phyloP scores from a whole-genome alignment of 2,888 invertebrate species.

The Drosophila barbarae region DNA sequence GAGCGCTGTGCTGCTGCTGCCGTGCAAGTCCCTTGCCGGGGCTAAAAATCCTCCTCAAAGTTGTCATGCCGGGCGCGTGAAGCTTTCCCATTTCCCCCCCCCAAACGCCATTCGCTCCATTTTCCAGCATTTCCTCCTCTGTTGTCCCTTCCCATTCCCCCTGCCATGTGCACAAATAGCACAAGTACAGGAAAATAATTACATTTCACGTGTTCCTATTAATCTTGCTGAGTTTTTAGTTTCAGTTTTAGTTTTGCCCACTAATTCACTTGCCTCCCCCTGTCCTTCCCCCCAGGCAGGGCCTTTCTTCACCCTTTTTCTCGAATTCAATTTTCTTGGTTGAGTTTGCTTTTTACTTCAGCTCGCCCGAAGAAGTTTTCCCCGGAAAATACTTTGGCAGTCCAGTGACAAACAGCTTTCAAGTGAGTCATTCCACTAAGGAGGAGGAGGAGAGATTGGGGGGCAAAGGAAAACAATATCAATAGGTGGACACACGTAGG shows the following conservation, averaged over 20 bases:
- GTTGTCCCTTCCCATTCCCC: neutral
- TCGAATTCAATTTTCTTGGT: conserved; percentile 65
- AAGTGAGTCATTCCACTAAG: conserved; percentile 15
- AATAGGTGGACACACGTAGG: conserved; percentile 1
- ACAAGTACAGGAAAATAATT: conserved; percentile 73
- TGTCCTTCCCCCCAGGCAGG: neutral
- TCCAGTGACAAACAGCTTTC: conserved; percentile 42
- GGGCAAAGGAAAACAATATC: conserved; percentile 10
- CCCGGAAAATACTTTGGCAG: conserved; percentile 30
- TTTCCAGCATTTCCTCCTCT: neutral
- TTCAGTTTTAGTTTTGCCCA: conserved; percentile 63
- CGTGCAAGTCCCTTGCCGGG: conserved; percentile 38
- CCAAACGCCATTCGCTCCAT: conserved; percentile 3
- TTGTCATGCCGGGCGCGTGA: conserved; percentile 62
- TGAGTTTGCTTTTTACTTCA: conserved; percentile 51
- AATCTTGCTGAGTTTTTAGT: conserved; percentile 75
- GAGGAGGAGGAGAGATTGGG: neutral
- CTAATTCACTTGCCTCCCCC: conserved; percentile 64
- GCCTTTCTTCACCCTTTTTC: conserved; percentile 30
- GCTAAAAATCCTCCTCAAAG: conserved; percentile 63
- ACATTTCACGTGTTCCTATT: conserved; percentile 75
- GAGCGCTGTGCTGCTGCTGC: conserved; percentile 10
- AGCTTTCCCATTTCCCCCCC: conserved; percentile 19
- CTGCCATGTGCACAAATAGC: conserved; percentile 58
- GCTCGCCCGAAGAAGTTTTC: conserved; percentile 12